phyloP scores from a whole-genome alignment of 2,888 invertebrate species.

The Notodonta ziczac region DNA sequence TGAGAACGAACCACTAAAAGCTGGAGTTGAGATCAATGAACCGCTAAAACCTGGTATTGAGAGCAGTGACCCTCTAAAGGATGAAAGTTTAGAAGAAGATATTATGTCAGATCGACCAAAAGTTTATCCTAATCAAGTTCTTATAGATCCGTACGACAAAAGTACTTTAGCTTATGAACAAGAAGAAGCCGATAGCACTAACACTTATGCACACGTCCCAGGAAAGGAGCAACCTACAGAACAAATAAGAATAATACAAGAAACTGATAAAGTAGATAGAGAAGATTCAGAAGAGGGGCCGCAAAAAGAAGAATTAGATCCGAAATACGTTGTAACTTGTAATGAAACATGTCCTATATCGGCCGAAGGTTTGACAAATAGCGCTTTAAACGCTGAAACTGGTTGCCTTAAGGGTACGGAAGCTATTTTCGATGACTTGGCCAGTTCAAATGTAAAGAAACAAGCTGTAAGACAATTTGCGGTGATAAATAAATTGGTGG shows the following conservation, averaged over 20 bases:
- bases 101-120: not conserved
- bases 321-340: constrained; percentile 24
- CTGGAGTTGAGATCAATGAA: not conserved
- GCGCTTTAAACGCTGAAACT: not conserved
- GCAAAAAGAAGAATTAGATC: constrained; percentile 17
- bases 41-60: not conserved
- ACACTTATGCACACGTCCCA: not conserved
- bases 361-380: constrained; percentile 9
- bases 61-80: not conserved
- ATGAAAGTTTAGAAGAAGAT: not conserved
- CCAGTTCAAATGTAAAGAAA: not conserved
- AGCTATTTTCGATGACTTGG: constrained; percentile 8
- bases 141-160: constrained; percentile 34
- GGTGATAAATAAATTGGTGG: not conserved
- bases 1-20: no score
- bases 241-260: not conserved
- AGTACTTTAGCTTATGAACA: constrained; percentile 19
- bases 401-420: constrained; percentile 7
- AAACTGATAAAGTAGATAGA: not conserved
- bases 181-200: constrained; percentile 15
- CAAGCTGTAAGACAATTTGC: not conserved
- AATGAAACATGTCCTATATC: constrained; percentile 36
- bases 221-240: not conserved
- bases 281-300: constrained; percentile 1
- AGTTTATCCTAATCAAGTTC: constrained; percentile 14